phyloP scores from a whole-genome alignment of 2,888 invertebrate species.

The Drosophila crucigera region DNA sequence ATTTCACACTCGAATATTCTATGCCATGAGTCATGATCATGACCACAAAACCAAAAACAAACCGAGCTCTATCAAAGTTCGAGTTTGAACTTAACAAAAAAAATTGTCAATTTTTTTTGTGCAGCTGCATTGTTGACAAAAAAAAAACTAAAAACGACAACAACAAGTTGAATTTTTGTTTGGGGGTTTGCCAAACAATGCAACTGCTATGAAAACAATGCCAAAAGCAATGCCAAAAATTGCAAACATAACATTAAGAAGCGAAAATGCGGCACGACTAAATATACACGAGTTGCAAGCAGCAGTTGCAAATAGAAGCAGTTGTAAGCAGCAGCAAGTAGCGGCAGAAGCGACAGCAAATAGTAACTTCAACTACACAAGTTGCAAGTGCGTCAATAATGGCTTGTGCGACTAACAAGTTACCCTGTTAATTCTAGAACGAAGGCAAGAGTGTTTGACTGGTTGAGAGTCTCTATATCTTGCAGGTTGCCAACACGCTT shows the following conservation, averaged over 20 bases:
- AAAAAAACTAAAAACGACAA: slow-evolving; percentile 9
- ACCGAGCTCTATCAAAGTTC: slow-evolving; percentile 9
- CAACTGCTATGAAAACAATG: slow-evolving; percentile 59
- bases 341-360: slow-evolving; percentile 34
- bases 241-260: slow-evolving; percentile 57
- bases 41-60: slow-evolving; percentile 24
- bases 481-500: background rate
- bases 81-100: slow-evolving; percentile 19
- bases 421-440: slow-evolving; percentile 11
- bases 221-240: slow-evolving; percentile 65
- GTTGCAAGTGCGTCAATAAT: background rate
- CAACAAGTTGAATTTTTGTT: slow-evolving; percentile 37
- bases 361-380: slow-evolving; percentile 24
- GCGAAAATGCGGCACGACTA: slow-evolving; percentile 54
- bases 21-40: slow-evolving; percentile 40
- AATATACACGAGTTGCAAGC: slow-evolving; percentile 34
- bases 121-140: slow-evolving; percentile 42
- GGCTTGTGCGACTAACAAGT: background rate
- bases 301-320: slow-evolving; percentile 8
- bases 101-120: slow-evolving; percentile 21
- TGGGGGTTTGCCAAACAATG: slow-evolving; percentile 54
- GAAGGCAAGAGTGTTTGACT: background rate
- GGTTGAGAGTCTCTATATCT: background rate
- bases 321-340: slow-evolving; percentile 15
- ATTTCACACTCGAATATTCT: slow-evolving; percentile 1